Base-by-base conservation (phyloP, 2,888 invertebrate genomes). In the Lasiommata megera region DNA sequence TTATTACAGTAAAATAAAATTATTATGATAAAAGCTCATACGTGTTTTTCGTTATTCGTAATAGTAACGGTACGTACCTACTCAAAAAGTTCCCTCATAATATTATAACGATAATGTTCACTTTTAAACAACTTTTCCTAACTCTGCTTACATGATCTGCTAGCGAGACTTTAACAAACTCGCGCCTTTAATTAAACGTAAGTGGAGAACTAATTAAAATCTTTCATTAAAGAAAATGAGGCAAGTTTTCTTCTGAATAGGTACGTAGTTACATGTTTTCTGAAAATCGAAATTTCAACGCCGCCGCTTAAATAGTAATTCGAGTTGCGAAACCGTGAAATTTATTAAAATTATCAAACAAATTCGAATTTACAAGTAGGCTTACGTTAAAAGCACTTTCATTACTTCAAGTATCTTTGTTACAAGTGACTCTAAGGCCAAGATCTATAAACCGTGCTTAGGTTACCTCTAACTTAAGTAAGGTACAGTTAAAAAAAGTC, bases 111-210 rank as follows among this genome's bases (percentile, higher is more conserved):
- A 18, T 31, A 37, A 51, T 56, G 51, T 31, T 44, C 11, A 44
- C 43, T 44, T 56, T 34, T 44, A 9, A 34, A 37, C 38, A 41
- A 48, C 36, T 56, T 51, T 16, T 12, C 37, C 37, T 3, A 51
- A 56, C 36, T 51, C 43, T 44, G 51, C 56, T 51, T 44, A 51
- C 56, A 56, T 51, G 56, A 56, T 56, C 50, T 37, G 17, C 43
- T 23, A 29, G 18, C 28, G 37, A 38, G 51, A 48, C 34, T 48
- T 14, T 12, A 48, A 14, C 41, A 34, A 47, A 38, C 41, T 56
- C 51, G 43, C 43, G 50, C 50, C 34, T 52, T 57, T 57, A 52
- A 57, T 57, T 57, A 57, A 52, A 53, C 46, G 38, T 57, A 57
- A 57, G 40, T 53, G 44, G 46, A 46, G 37, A 51, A 40, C 40